phyloP scores from a whole-genome alignment of 2,797 vertebrate species.

The Schizopygopsis pylzovi region DNA sequence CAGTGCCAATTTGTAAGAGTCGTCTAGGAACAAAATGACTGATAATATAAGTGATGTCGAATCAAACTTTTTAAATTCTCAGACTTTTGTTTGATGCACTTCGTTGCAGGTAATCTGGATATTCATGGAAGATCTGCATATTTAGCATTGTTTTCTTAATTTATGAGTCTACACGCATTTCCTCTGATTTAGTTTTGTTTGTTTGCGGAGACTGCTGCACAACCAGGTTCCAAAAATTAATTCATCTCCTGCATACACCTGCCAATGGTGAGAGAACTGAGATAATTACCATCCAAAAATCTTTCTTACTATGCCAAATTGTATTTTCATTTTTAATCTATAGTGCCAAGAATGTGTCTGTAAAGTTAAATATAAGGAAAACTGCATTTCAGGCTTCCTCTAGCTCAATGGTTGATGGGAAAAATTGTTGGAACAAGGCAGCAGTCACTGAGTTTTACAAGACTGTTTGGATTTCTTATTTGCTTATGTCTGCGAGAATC shows the following conservation, averaged over 20 bases:
- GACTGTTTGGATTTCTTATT: not conserved
- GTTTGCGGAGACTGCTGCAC: not conserved
- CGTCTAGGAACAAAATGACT: not conserved
- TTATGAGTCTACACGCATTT: slow-evolving; percentile 6
- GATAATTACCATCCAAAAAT: not conserved
- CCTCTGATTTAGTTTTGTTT: not conserved
- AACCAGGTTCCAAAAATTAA: slow-evolving; percentile 19
- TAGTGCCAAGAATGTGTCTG: slow-evolving; percentile 9
- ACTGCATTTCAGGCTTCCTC: not conserved
- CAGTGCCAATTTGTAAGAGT: not conserved
- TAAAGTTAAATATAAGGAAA: not conserved
- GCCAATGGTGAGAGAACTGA: slow-evolving; percentile 13
- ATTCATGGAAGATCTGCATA: not conserved
- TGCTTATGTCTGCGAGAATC: not conserved
- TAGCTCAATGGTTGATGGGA: not conserved
- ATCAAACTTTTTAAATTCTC: not conserved
- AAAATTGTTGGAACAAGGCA: not conserved
- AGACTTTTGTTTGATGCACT: not conserved
- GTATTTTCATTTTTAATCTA: not conserved
- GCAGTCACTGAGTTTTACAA: not conserved
- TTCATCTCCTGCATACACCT: slow-evolving; percentile 18
- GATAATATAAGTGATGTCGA: not conserved
- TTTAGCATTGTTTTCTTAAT: not conserved
- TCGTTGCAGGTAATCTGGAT: not conserved
- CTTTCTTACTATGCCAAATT: not conserved